These are phyloP conservation scores for Phoenicopterus ruber DNA, from an alignment of 2,113 vertebrate species.

Conservation along the genomic window DNA sequence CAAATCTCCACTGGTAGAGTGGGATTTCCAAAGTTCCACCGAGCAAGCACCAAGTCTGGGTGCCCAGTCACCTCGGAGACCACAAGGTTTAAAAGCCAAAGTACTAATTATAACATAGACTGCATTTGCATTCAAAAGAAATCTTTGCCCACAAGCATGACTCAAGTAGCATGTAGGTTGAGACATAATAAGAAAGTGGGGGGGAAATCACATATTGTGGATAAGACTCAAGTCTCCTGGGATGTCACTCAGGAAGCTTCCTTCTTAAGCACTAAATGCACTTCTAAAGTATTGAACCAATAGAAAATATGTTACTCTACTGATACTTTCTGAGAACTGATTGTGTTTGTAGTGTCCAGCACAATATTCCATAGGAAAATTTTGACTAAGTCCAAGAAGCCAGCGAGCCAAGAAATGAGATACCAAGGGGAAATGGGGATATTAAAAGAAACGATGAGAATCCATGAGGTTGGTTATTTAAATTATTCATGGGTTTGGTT, in stretches of 20 bases:
- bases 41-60: not conserved
- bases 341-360: not conserved
- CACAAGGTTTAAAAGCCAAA: constrained; percentile 18
- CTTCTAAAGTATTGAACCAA: not conserved
- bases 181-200: constrained; percentile 51
- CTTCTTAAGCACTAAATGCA: not conserved
- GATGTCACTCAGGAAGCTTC: constrained; percentile 31
- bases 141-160: constrained; percentile 51
- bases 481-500: rapidly evolving
- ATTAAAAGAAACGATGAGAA: not conserved
- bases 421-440: not conserved
- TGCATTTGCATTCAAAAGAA: constrained; percentile 56
- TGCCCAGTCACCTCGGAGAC: constrained; percentile 35
- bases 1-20: not conserved
- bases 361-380: not conserved
- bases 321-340: not conserved
- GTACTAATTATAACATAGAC: constrained; percentile 9
- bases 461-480: not conserved
- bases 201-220: constrained; percentile 38
- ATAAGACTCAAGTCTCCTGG: not conserved
- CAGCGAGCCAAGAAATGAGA: not conserved
- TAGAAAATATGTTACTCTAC: not conserved
- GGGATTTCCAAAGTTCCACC: constrained; percentile 22
- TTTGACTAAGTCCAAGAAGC: not conserved
- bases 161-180: constrained; percentile 30